Base-by-base conservation (phyloP, 2,888 invertebrate species). In the Meiosimyza decipiens region DNA sequence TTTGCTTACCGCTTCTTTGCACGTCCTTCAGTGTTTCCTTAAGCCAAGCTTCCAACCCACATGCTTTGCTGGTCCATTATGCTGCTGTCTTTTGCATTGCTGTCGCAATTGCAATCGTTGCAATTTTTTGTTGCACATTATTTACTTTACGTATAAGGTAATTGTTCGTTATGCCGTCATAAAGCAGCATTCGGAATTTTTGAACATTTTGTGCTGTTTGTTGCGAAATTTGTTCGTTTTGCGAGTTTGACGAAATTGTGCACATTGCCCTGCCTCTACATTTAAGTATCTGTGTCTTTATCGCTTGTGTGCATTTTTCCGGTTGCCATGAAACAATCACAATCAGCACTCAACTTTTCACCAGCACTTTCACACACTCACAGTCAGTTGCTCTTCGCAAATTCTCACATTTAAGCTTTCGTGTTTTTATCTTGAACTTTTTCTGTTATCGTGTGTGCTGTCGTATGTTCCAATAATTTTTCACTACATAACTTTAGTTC, bases 241-340 rank as follows among this genome's bases (percentile, higher is more conserved):
- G 9, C 6, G 6, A 40, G 1, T 40, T 6, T 40, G 40, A 40
- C 40, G 40, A 40, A 2, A 40, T 40, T 40, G 40, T 28, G 28
- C 28, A 28, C 28, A 28, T 28, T 28, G 6, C 40, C 7, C 40
- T n/a, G n/a, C n/a, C n/a, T n/a, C n/a, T 40, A 40, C 40, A 7
- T 9, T 40, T 9, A 6, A 40, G 1, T 40, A 5, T 40, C 1
- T 40, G 40, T 40, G 9, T 40, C 40, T 40, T 40, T 28, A 28
- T 9, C 9, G 40, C 2, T 40, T 40, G 40, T 40, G 40, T 40
- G 57, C 18, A 22, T 73, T 57, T 73, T 74, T 76, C 75, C 75
- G 71, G 73, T 74, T 75, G 64, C 73, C 71, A 60, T 75, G 52
- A 73, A 72, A 65, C 65, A 71, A 74, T 75, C 73, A 76, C 47